Conservation (phyloP, 2,113 vertebrate species). For the Haliaeetus leucogaster region DNA sequence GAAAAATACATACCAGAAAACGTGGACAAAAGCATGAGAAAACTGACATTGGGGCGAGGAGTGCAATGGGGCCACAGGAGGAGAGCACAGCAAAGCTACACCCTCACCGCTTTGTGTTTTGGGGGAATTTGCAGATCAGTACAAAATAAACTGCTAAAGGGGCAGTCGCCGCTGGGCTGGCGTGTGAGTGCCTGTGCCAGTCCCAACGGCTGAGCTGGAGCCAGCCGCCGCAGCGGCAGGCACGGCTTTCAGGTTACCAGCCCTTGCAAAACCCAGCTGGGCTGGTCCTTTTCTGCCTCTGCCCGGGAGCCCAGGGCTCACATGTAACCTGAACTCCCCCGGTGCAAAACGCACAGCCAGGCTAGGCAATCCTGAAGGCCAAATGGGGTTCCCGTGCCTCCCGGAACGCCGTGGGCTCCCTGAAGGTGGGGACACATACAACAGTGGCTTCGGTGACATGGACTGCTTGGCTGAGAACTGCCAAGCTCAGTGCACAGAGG, state of each 20-base stretch:
- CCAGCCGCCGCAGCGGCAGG: accelerated
- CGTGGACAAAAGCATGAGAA: accelerated
- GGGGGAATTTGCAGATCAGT: neutral
- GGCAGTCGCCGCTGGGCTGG: accelerated
- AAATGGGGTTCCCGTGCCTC: accelerated
- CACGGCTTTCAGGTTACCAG: neutral
- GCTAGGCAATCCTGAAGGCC: neutral
- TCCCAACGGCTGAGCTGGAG: accelerated
- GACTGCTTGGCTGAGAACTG: neutral
- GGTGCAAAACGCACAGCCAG: accelerated
- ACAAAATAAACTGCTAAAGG: neutral
- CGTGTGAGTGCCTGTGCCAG: accelerated
- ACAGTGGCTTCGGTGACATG: accelerated
- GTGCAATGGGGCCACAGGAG: neutral
- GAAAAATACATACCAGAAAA: neutral
- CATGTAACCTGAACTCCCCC: neutral
- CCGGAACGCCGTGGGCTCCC: neutral
- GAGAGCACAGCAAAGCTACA: neutral
- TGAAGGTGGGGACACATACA: neutral
- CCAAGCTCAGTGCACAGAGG: neutral
- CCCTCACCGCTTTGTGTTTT: neutral
- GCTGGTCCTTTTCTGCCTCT: neutral
- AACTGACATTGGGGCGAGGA: neutral
- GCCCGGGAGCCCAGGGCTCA: neutral
- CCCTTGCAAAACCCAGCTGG: neutral